Percentiles rank a stretch among this genome's conserved stretches.
These are phyloP conservation scores for Lasioglossum vierecki DNA, from an alignment of 2,888 invertebrate species.

Conservation along the genomic window DNA sequence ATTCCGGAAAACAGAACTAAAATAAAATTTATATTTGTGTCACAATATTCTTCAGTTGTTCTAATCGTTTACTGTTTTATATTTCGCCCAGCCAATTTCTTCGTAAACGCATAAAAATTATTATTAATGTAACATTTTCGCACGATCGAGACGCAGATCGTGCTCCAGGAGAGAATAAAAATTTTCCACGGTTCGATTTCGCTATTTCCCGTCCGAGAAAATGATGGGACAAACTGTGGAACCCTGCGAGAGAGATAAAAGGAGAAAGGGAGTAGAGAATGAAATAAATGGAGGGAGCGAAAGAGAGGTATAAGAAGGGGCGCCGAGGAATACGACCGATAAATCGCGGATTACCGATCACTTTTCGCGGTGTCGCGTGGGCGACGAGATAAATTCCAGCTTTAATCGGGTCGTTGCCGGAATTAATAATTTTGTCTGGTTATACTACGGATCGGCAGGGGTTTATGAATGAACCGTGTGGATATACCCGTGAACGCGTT, in stretches of 20 bases:
- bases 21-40: too few relatives aligned
- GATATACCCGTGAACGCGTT: conserved; percentile 24
- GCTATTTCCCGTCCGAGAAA: neutral
- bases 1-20: too few relatives aligned
- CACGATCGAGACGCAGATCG: neutral
- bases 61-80: too few relatives aligned
- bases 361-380: conserved; percentile 64
- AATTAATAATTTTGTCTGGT: conserved; percentile 68
- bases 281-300: neutral
- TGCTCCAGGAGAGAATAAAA: neutral
- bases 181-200: neutral
- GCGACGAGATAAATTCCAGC: conserved; percentile 65
- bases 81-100: too few relatives aligned
- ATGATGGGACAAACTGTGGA: conserved; percentile 6
- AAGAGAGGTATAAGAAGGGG: conserved; percentile 8
- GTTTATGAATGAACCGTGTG: conserved; percentile 46
- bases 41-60: too few relatives aligned
- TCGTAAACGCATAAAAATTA: too few relatives aligned
- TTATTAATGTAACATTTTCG: neutral
- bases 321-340: conserved; percentile 51
- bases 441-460: conserved; percentile 32
- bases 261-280: neutral
- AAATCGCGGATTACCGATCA: conserved; percentile 72
- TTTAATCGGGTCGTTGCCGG: conserved; percentile 67
- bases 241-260: conserved; percentile 23